Evolutionary conservation across 2,797 vertebrate species (phyloP), one percentile per base, ranked within the genome.

Genomic region (Coregonus ussuriensis): DNA sequence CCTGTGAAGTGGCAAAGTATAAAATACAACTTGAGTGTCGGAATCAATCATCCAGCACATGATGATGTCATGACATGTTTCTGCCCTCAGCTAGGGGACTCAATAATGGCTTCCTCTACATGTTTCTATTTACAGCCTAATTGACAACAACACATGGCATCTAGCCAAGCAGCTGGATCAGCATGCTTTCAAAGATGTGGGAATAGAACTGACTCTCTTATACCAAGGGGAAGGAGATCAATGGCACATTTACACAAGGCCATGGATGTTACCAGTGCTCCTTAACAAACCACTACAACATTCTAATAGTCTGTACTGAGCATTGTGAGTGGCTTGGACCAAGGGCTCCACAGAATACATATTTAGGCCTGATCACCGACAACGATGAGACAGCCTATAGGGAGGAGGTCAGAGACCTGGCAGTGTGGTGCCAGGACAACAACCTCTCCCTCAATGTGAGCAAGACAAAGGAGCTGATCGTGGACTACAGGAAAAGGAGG

Each of bases 101-200:
- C 70, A 83, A 86, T 89, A 89, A 90, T 91, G 75, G 84, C 74
- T 41, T 31, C 56, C 77, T 88, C 85, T 72, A 73, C 83, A 85
- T 89, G 87, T 91, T 87, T 89, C 88, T 92, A 91, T 94, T 93
- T 92, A 93, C 86, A 85, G 87, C 83, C 81, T 91, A 88, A 89
- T 85, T 91, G 91, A 91, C 86, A 92, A 91, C 87, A 88, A 89
- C 84, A 89, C 88, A 84, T 84, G 88, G 88, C 89, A 83, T 82
- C 56, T 63, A 85, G 90, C 89, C 89, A 89, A 91, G 85, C 79
- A 84, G 81, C 81, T 84, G 85, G 86, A 91, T 89, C 85, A 87
- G 87, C 83, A 72, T 65, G 80, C 84, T 56, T 83, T 85, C 81
- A 84, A 69, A 7, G 77, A 63, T 21, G 56, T 82, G 78, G 75